phyloP scores from a whole-genome alignment of 2,113 vertebrate genomes.

The Noctilio leporinus region DNA sequence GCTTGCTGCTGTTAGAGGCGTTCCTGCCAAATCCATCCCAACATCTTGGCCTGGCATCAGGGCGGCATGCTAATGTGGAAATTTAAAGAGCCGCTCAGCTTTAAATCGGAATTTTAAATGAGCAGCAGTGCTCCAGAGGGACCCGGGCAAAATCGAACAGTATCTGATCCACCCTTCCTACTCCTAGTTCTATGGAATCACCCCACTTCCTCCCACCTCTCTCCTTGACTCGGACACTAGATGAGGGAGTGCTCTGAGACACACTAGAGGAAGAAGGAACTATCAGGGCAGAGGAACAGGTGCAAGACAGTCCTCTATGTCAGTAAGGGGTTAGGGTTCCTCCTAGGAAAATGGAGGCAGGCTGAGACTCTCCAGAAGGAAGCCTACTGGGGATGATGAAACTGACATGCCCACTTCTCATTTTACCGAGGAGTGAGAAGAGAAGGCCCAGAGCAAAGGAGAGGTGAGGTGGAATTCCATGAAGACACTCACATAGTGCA shows the following conservation, averaged over 20 bases:
- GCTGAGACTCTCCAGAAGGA: not conserved
- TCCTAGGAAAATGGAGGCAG: not conserved
- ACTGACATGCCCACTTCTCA: not conserved
- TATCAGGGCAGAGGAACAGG: not conserved
- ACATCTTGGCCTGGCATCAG: constrained; percentile 78
- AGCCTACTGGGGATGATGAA: not conserved
- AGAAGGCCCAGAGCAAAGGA: not conserved
- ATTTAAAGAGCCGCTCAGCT: constrained; percentile 77
- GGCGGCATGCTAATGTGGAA: constrained; percentile 78
- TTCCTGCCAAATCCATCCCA: constrained; percentile 78
- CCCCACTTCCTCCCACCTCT: not conserved
- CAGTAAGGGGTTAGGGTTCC: not conserved
- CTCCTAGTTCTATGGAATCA: not conserved
- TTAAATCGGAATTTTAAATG: constrained; percentile 79
- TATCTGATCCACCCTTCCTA: constrained; percentile 56
- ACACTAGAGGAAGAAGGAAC: not conserved
- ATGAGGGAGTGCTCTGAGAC: not conserved
- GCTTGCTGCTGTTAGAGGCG: constrained; percentile 72
- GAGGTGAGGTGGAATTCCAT: not conserved
- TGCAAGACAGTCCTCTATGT: not conserved
- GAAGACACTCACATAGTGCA: not conserved
- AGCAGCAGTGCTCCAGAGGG: constrained; percentile 72
- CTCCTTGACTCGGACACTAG: constrained; percentile 28
- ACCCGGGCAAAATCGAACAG: constrained; percentile 71
- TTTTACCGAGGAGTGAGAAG: constrained; percentile 5